phyloP scores from a whole-genome alignment of 2,888 invertebrate species.

The Cacoxenus indagator region DNA sequence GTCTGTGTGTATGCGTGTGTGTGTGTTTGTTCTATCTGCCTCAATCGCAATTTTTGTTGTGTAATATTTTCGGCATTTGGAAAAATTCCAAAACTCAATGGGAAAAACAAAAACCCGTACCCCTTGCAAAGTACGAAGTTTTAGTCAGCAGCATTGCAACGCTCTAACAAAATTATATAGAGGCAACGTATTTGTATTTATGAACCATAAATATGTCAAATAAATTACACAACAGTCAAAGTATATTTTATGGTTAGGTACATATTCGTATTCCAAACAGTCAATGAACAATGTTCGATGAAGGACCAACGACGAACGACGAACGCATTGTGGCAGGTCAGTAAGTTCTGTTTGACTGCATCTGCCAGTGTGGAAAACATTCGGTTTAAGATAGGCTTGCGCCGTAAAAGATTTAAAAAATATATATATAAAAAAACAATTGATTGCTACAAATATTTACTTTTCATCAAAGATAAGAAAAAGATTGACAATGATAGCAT shows the following conservation, averaged over 20 bases:
- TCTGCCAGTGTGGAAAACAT: too few species aligned
- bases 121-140: neutral
- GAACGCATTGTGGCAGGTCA: neutral
- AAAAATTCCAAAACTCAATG: conserved; percentile 34
- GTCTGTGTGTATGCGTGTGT: conserved; percentile 12
- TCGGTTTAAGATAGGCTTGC: too few species aligned
- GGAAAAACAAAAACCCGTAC: neutral
- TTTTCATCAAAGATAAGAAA: too few species aligned
- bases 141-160: neutral
- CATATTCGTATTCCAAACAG: neutral
- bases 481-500: too few species aligned
- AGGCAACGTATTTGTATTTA: conserved; percentile 51
- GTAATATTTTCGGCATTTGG: conserved; percentile 30
- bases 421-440: too few species aligned
- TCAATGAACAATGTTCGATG: neutral
- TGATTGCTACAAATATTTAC: too few species aligned
- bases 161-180: neutral
- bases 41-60: conserved; percentile 14
- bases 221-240: conserved; percentile 62
- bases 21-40: neutral
- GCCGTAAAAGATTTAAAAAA: too few species aligned
- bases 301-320: neutral
- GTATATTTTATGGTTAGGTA: conserved; percentile 37
- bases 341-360: too few species aligned
- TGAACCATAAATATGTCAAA: conserved; percentile 64